Evolutionary conservation across 2,113 vertebrate genomes (phyloP), one percentile per base, ranked within the genome.

Genomic region (Rhinichthys klamathensis): DNA sequence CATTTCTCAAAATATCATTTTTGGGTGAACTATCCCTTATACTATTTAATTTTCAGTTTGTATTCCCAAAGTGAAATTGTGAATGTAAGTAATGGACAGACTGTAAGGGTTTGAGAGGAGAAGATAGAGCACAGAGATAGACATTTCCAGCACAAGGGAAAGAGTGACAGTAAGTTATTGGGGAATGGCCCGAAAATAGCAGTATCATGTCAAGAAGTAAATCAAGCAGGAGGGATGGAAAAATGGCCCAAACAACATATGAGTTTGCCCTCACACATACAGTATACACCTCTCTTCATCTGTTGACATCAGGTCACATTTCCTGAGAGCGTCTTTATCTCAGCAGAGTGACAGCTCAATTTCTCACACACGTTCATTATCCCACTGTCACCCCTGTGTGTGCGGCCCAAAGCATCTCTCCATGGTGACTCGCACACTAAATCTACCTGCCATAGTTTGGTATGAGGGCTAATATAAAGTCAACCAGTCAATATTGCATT

Each of bases 251-350:
- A 9, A 35, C 21, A 54, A 70, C 80, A 82, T 54, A 56, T 82
- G 80, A 27, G 41, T 80, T 63, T 63, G 23, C 13, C 56, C 61
- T 51, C 41, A 72, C 58, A 73, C 85, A 82, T 23, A 30, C 30
- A 30, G 30, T 30, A 10, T 35, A 76, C 41, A 51, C 56, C 58
- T 86, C 56, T 49, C 21, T 51, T 60, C 56, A 65, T 72, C 27
- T 82, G 69, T 61, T 61, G 69, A 81, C 61, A 82, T 56, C 35
- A 82, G 35, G 63, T 49, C 15, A 46, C 69, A 84, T 70, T 74
- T 75, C 25, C 38, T 51, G 16, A 2, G 18, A n/a, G 8, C 63
- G 23, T 75, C 65, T 80, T 75, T 87, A 63, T 81, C 54, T 72
- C 16, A 80, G 75, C 6, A 6, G 38, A 72, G n/a, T 85, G 83